A percentile compares a stretch with the other conserved stretches of the same genome.
Evolutionary conservation across 2,888 invertebrate genomes (phyloP).

Genomic region (Eucera pruinosa): DNA sequence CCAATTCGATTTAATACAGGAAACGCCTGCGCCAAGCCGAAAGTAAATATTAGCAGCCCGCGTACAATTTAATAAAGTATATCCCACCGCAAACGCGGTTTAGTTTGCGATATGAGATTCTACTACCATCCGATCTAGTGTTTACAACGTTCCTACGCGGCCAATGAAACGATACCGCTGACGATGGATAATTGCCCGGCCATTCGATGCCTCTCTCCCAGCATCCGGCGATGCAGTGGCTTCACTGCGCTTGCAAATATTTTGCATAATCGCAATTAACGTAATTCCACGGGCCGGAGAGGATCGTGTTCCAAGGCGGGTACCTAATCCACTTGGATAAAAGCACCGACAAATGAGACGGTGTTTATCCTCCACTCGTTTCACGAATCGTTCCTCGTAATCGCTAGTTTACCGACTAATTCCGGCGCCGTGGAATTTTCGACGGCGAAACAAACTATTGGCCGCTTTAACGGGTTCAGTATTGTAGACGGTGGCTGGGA

Average conservation of each 20-base stretch:
- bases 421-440: too few species aligned
- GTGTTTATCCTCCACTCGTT: slow-evolving; percentile 1
- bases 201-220: too few species aligned
- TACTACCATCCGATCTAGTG: slow-evolving; percentile 47
- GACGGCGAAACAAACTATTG: too few species aligned
- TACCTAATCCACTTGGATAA: slow-evolving; percentile 40
- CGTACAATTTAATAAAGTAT: slow-evolving; percentile 69
- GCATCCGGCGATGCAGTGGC: too few species aligned
- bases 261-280: slow-evolving; percentile 46
- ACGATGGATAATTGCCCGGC: too few species aligned
- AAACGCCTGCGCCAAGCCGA: slow-evolving; percentile 38
- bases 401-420: background rate
- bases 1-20: slow-evolving; percentile 50
- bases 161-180: slow-evolving; percentile 52
- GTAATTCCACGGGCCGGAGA: slow-evolving; percentile 16
- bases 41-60: slow-evolving; percentile 64
- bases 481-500: too few species aligned
- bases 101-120: slow-evolving; percentile 59
- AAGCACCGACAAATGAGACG: slow-evolving; percentile 3
- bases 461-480: too few species aligned
- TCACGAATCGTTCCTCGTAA: background rate
- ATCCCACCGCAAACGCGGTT: slow-evolving; percentile 52
- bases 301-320: background rate
- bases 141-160: slow-evolving; percentile 69
- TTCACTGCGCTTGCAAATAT: too few species aligned